Conservation (phyloP, 2,113 vertebrate genomes). For the Amphiprion ocellaris region DNA sequence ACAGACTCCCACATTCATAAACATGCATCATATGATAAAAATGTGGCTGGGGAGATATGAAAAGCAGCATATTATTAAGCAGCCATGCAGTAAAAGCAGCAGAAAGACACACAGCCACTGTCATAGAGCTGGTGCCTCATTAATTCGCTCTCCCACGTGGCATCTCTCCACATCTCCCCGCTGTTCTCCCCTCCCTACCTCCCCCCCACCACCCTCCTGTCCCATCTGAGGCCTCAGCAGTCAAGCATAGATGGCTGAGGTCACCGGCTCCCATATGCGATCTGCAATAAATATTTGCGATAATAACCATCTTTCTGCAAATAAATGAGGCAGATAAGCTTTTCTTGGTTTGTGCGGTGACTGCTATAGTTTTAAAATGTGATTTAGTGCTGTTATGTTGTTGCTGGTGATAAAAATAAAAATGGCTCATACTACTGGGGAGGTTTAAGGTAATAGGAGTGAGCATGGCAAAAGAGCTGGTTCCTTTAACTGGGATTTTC, state of each 20-base stretch:
- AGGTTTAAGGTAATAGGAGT: slow-evolving; percentile 15
- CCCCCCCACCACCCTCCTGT: not conserved
- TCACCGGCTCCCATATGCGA: slow-evolving; percentile 27
- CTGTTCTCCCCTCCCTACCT: not conserved
- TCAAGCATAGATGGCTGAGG: slow-evolving; percentile 42
- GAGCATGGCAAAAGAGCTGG: slow-evolving; percentile 14
- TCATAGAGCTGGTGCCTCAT: slow-evolving; percentile 65
- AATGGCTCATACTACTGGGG: not conserved
- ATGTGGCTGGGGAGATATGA: not conserved
- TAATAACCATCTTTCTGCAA: slow-evolving; percentile 13
- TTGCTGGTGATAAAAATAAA: not conserved
- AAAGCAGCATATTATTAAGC: slow-evolving; percentile 1
- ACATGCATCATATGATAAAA: not conserved
- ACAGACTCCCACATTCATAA: not conserved
- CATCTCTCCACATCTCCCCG: slow-evolving; percentile 57
- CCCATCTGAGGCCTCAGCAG: slow-evolving; percentile 23
- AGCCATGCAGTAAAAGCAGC: slow-evolving; percentile 15
- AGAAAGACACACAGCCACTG: slow-evolving; percentile 60
- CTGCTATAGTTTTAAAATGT: not conserved
- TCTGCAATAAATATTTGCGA: slow-evolving; percentile 25
- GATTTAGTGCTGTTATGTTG: not conserved
- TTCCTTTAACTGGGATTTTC: slow-evolving; percentile 19
- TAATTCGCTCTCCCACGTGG: slow-evolving; percentile 79
- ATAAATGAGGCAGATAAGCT: not conserved
- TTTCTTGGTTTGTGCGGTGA: not conserved